These are phyloP conservation scores for Thecophora atra DNA, from an alignment of 2,888 invertebrate genomes.

Conservation along the genomic window DNA sequence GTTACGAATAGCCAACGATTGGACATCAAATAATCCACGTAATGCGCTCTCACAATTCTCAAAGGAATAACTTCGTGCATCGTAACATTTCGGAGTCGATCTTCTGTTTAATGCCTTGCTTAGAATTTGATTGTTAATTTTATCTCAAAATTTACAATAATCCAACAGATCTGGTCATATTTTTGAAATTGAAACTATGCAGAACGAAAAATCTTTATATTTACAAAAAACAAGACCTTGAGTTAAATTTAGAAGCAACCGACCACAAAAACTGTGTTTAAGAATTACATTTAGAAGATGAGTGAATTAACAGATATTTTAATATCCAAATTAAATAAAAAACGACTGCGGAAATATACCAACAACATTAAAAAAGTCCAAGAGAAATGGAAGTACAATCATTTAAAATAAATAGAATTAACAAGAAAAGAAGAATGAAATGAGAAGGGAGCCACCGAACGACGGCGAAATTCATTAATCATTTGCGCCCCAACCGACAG, in stretches of 20 bases:
- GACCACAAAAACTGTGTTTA: constrained; percentile 23
- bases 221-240: constrained; percentile 1
- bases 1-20: too few species aligned
- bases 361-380: background rate
- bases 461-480: constrained; percentile 24
- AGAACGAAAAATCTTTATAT: too few species aligned
- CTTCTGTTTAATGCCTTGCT: too few species aligned
- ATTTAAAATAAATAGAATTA: background rate
- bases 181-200: background rate
- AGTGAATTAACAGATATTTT: background rate
- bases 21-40: too few species aligned
- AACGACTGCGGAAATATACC: background rate
- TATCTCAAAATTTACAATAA: too few species aligned
- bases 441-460: constrained; percentile 2
- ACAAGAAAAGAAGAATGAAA: constrained; percentile 5
- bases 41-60: too few species aligned
- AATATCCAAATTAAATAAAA: background rate
- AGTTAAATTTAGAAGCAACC: constrained; percentile 34
- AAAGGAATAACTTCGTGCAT: too few species aligned
- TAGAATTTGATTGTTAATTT: too few species aligned
- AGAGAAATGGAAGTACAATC: background rate
- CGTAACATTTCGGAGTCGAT: too few species aligned
- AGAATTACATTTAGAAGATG: background rate
- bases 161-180: too few species aligned
- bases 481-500: constrained; percentile 9